Percentiles rank a stretch among this genome's conserved stretches.
Conservation (phyloP, 2,797 vertebrate species). For the Cirrhinus molitorella region DNA sequence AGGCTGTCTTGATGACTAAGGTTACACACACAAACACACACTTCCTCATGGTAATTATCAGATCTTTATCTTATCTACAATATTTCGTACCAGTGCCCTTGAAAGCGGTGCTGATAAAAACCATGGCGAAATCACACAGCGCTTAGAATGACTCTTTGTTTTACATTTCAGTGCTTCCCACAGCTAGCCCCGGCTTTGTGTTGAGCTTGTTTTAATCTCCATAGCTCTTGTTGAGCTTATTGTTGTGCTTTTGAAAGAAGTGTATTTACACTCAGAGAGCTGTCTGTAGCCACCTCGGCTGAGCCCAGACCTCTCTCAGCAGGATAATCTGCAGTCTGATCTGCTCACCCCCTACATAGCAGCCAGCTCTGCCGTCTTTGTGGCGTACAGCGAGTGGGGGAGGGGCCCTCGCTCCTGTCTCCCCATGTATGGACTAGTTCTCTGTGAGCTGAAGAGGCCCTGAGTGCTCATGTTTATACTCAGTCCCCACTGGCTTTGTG, state of each 20-base stretch:
- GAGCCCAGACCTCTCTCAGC: constrained; percentile 63
- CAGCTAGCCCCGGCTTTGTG: constrained; percentile 41
- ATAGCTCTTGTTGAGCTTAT: constrained; percentile 39
- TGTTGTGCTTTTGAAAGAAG: constrained; percentile 38
- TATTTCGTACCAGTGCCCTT: constrained; percentile 36
- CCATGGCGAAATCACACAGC: constrained; percentile 28
- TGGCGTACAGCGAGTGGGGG: constrained; percentile 40
- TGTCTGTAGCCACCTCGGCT: constrained; percentile 58
- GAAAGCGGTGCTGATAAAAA: constrained; percentile 47
- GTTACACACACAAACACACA: constrained; percentile 36
- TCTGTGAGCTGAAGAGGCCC: constrained; percentile 41
- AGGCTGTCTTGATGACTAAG: constrained; percentile 18
- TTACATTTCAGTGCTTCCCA: constrained; percentile 42
- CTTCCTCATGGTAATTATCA: constrained; percentile 49
- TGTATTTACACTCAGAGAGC: constrained; percentile 59
- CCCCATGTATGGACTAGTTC: constrained; percentile 63
- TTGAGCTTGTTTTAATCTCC: constrained; percentile 40
- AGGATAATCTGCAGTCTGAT: constrained; percentile 67
- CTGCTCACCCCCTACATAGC: constrained; percentile 53
- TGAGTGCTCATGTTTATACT: constrained; percentile 50
- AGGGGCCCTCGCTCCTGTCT: constrained; percentile 35
- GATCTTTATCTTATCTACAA: constrained; percentile 47
- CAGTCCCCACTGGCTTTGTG: constrained; percentile 28
- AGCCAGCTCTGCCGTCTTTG: constrained; percentile 46
- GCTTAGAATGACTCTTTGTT: constrained; percentile 54